Evolutionary conservation across 2,113 vertebrate species (phyloP).

Genomic region (Emydocephalus ijimae): DNA sequence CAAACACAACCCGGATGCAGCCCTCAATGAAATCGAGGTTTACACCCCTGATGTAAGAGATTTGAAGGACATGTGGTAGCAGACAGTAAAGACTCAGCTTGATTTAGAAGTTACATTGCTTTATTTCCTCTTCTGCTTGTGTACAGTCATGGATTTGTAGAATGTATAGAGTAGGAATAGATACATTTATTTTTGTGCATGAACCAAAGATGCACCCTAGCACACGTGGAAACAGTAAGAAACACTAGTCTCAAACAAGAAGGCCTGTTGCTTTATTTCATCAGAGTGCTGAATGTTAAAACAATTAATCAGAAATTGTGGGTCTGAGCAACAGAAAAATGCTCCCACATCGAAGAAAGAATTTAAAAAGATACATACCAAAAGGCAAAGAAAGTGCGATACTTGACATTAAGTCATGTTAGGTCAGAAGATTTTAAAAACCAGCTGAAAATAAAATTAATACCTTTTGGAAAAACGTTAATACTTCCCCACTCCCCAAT

Average conservation of each 20-base stretch:
- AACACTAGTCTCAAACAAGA: not conserved
- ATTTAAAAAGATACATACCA: conserved; percentile 21
- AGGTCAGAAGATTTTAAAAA: conserved; percentile 69
- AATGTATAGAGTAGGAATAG: not conserved
- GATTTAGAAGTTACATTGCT: not conserved
- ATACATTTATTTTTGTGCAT: not conserved
- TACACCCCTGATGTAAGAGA: not conserved
- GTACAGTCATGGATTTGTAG: not conserved
- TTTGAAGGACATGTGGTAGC: not conserved
- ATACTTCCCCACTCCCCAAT: conserved; percentile 39
- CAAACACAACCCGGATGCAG: no score
- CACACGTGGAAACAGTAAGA: not conserved
- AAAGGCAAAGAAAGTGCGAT: conserved; percentile 71
- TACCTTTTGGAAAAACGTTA: conserved; percentile 66
- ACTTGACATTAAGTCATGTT: conserved; percentile 65
- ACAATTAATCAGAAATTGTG: not conserved
- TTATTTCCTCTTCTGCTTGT: not conserved
- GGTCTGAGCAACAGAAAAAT: not conserved
- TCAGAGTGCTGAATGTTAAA: not conserved
- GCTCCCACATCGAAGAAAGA: conserved; percentile 17
- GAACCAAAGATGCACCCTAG: not conserved
- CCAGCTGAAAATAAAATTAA: conserved; percentile 73
- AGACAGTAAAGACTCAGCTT: not conserved
- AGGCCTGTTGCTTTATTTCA: conserved; percentile 6
- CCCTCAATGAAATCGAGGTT: no score